Percentiles rank a stretch among this genome's conserved stretches.
These are phyloP conservation scores for Microplitis mediator DNA, from an alignment of 1,140 invertebrate species.

Conservation along the genomic window DNA sequence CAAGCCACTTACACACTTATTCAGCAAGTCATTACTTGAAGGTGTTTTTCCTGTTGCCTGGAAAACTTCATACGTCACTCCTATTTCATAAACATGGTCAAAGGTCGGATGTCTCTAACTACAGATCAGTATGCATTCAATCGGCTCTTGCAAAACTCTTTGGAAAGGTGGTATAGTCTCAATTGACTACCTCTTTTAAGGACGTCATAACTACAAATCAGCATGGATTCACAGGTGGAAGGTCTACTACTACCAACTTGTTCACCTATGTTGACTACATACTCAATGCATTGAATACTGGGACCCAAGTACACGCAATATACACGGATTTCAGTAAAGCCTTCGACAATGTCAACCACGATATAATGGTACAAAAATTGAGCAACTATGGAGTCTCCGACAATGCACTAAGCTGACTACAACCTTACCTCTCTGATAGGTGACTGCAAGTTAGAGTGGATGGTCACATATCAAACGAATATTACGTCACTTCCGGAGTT, in stretches of 20 bases:
- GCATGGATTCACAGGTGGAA: not conserved
- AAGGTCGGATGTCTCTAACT: not conserved
- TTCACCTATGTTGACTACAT: not conserved
- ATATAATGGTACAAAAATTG: constrained; percentile 27
- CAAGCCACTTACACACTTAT: not conserved
- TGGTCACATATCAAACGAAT: not conserved
- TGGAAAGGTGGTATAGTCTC: not conserved
- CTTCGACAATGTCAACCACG: constrained; percentile 33
- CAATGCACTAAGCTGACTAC: constrained; percentile 24
- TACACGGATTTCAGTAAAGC: constrained; percentile 35
- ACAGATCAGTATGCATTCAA: not conserved
- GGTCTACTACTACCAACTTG: not conserved
- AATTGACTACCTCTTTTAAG: not conserved
- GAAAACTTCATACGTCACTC: not conserved
- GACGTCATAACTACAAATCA: not conserved
- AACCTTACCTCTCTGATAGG: constrained; percentile 24
- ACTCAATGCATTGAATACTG: not conserved
- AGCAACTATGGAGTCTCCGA: constrained; percentile 10
- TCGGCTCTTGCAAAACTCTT: not conserved
- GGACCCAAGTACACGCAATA: not conserved
- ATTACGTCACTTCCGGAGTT: no score
- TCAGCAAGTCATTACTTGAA: not conserved
- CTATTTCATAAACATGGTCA: not conserved
- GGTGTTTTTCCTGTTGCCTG: not conserved
- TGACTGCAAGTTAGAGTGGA: constrained; percentile 20